Conservation (phyloP, 1,140 invertebrate genomes). For the Atta cephalotes region DNA sequence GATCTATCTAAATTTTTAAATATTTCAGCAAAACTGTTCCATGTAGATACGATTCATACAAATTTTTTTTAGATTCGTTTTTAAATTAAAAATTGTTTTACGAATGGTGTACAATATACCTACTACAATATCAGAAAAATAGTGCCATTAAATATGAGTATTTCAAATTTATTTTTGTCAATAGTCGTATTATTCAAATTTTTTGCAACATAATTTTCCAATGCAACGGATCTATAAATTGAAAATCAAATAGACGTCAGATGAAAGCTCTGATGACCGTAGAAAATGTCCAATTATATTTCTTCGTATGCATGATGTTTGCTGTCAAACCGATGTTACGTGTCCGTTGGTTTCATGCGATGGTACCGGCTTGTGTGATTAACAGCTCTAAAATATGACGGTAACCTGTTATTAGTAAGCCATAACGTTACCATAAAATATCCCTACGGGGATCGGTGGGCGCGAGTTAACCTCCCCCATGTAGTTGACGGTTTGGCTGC, state of each 20-base stretch:
- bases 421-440: constrained; percentile 81
- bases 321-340: constrained; percentile 58
- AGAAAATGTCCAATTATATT: constrained; percentile 38
- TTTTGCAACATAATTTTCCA: neutral
- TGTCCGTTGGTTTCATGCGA: constrained; percentile 51
- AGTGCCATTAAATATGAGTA: neutral
- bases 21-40: no score
- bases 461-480: constrained; percentile 26
- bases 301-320: constrained; percentile 21
- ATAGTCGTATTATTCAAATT: neutral
- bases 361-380: constrained; percentile 65
- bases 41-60: neutral
- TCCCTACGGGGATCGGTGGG: constrained; percentile 61
- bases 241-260: neutral
- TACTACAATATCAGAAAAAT: neutral
- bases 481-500: constrained; percentile 27
- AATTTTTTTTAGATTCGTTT: neutral
- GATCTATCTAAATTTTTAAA: no score
- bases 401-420: constrained; percentile 79
- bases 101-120: neutral
- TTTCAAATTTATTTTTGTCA: neutral
- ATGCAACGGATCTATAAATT: neutral
- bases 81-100: constrained; percentile 20
- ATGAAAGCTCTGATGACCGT: neutral
- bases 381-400: constrained; percentile 75